Evolutionary conservation across 2,888 invertebrate species (phyloP).

Genomic region (Tineola bisselliella): DNA sequence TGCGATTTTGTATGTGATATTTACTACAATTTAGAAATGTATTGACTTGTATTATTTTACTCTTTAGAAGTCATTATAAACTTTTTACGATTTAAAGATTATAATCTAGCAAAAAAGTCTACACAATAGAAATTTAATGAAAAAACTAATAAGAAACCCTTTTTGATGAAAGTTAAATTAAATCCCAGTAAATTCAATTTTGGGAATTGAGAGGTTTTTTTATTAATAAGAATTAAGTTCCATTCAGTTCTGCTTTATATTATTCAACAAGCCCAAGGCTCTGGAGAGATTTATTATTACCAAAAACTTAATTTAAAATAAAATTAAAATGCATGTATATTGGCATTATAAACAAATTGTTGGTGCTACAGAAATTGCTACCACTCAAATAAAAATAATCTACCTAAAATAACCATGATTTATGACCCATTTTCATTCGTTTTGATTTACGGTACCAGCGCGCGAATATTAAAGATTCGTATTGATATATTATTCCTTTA

Average conservation of each 20-base stretch:
- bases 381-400: neutral
- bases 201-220: neutral
- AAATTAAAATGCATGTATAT: no score
- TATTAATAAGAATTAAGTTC: neutral
- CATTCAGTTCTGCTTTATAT: neutral
- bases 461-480: conserved; percentile 67
- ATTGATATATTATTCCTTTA: conserved; percentile 69
- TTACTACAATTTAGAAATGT: no score
- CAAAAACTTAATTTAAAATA: no score
- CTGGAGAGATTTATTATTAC: no score
- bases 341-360: neutral
- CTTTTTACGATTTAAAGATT: no score
- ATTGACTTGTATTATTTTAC: no score
- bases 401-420: conserved; percentile 41
- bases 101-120: no score
- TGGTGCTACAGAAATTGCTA: neutral
- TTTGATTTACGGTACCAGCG: conserved; percentile 59
- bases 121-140: no score
- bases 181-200: neutral
- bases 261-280: no score
- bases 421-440: conserved; percentile 56
- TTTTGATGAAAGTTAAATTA: neutral
- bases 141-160: neutral
- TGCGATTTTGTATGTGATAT: neutral
- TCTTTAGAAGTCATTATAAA: no score